Percentiles rank a stretch among this genome's conserved stretches.
These are phyloP conservation scores for Alouatta palliata DNA, from an alignment of 2,113 vertebrate species.

Conservation along the genomic window DNA sequence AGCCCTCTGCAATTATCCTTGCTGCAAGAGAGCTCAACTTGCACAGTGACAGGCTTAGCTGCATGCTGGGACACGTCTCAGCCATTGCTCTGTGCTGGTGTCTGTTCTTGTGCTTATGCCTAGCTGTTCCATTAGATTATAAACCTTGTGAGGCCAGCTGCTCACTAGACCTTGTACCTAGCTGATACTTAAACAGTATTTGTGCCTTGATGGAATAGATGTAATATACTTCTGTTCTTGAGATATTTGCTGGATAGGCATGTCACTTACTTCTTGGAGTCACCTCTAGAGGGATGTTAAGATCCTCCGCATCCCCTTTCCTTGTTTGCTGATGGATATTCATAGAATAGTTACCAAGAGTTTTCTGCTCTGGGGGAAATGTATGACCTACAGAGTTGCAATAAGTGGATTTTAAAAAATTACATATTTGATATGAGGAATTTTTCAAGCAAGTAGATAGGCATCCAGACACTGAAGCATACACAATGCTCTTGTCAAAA, in stretches of 20 bases:
- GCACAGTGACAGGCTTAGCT: neutral
- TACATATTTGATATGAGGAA: neutral
- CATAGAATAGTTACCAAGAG: neutral
- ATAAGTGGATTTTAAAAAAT: neutral
- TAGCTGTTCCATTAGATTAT: neutral
- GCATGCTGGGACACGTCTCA: neutral
- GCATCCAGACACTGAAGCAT: neutral
- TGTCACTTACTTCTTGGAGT: neutral
- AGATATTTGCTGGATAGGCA: rapidly evolving
- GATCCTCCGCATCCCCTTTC: neutral
- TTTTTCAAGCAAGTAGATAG: neutral
- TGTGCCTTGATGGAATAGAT: neutral
- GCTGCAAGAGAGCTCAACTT: neutral
- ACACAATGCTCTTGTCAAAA: neutral
- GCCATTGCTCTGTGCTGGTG: neutral
- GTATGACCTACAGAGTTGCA: neutral
- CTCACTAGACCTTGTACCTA: neutral
- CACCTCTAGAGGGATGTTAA: neutral
- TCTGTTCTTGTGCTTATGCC: neutral
- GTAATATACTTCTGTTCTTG: neutral
- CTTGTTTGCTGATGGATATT: neutral
- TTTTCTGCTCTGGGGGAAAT: neutral
- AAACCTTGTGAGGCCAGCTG: neutral
- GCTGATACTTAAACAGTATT: neutral
- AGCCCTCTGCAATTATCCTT: rapidly evolving